Percentiles rank a stretch among this genome's conserved stretches.
phyloP scores from a whole-genome alignment of 2,888 invertebrate species.

The Ectemnius continuus region DNA sequence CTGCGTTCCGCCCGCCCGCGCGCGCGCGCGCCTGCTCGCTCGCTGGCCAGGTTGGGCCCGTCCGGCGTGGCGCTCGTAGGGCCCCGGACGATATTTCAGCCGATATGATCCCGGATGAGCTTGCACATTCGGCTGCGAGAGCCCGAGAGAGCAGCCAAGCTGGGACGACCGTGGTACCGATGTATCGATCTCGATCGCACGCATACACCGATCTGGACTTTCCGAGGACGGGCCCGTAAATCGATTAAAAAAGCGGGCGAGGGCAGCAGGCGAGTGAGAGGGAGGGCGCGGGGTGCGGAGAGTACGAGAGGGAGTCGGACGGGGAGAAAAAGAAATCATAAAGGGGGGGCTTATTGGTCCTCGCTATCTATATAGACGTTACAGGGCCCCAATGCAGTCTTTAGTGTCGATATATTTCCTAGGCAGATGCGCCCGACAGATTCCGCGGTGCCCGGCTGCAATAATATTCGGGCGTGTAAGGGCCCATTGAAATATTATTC shows the following conservation, averaged over 20 bases:
- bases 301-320: background rate
- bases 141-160: slow-evolving; percentile 23
- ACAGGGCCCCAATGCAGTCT: slow-evolving; percentile 25
- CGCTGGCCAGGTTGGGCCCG: too few species aligned
- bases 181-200: slow-evolving; percentile 44
- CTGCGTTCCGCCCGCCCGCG: slow-evolving; percentile 41
- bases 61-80: slow-evolving; percentile 17
- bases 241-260: slow-evolving; percentile 24
- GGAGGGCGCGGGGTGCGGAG: background rate
- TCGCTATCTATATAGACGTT: slow-evolving; percentile 39
- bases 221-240: slow-evolving; percentile 34
- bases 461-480: slow-evolving; percentile 36
- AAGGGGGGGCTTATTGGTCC: slow-evolving; percentile 33
- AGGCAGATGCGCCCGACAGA: slow-evolving; percentile 21
- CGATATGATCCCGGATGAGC: slow-evolving; percentile 56
- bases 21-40: too few species aligned
- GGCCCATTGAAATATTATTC: slow-evolving; percentile 60
- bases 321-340: background rate
- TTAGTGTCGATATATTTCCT: slow-evolving; percentile 44
- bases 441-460: slow-evolving; percentile 20
- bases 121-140: slow-evolving; percentile 45
- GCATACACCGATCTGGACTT: slow-evolving; percentile 27
- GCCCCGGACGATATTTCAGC: slow-evolving; percentile 47
- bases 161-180: background rate
- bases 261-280: background rate